These are phyloP conservation scores for Venustaconcha ellipsiformis DNA, from an alignment of 1,140 invertebrate species.

Conservation along the genomic window DNA sequence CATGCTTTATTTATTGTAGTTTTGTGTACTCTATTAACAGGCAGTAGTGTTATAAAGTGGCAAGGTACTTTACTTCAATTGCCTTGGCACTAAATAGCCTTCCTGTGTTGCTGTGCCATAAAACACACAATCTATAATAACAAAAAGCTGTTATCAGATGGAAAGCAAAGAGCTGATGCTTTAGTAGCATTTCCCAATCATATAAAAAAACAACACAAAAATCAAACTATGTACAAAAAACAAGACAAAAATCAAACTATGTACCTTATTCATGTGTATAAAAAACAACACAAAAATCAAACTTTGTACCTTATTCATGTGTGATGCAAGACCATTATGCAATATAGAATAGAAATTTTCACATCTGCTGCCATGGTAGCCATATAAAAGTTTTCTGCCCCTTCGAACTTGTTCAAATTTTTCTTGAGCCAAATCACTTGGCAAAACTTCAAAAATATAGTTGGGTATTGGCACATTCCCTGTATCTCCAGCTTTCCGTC, in stretches of 20 bases:
- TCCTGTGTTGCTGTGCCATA: too few species aligned
- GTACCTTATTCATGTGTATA: slow-evolving; percentile 83
- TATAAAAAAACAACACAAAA: not conserved
- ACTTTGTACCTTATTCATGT: slow-evolving; percentile 78
- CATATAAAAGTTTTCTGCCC: slow-evolving; percentile 75
- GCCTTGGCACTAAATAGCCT: too few species aligned
- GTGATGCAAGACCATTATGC: slow-evolving; percentile 81
- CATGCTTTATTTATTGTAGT: too few species aligned
- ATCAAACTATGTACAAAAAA: slow-evolving; percentile 69
- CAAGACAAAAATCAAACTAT: slow-evolving; percentile 52
- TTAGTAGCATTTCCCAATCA: not conserved
- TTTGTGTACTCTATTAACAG: too few species aligned
- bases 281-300: slow-evolving; percentile 70
- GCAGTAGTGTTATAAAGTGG: too few species aligned
- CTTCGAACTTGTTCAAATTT: slow-evolving; percentile 64
- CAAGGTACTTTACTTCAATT: too few species aligned
- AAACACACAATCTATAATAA: too few species aligned
- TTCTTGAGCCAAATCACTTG: slow-evolving; percentile 45
- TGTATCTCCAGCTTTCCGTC: slow-evolving; percentile 66
- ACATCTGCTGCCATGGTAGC: slow-evolving; percentile 82
- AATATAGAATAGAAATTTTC: slow-evolving; percentile 87
- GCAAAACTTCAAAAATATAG: slow-evolving; percentile 65
- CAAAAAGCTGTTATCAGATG: too few species aligned
- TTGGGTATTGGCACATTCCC: slow-evolving; percentile 56
- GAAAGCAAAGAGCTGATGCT: not conserved